These are phyloP conservation scores for Corythaeola cristata DNA, from an alignment of 2,113 vertebrate species.

Conservation along the genomic window DNA sequence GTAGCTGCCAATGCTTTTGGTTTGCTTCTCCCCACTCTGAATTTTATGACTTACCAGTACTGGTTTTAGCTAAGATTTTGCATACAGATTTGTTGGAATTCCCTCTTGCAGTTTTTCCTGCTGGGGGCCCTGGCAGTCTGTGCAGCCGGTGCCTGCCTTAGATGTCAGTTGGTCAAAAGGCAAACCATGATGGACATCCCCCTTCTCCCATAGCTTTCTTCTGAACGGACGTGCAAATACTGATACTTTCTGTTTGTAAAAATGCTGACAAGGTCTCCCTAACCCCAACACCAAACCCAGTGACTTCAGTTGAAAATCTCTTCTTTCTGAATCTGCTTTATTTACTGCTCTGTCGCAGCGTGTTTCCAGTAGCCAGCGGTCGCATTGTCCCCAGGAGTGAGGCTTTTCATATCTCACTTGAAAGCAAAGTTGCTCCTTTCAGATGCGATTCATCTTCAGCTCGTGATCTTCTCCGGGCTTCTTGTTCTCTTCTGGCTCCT, in stretches of 20 bases:
- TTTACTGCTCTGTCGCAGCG: background rate
- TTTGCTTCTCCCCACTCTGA: background rate
- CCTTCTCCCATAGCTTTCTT: background rate
- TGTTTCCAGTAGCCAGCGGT: background rate
- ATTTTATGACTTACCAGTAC: background rate
- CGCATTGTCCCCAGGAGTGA: background rate
- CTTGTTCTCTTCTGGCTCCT: background rate
- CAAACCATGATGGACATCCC: fast-evolving
- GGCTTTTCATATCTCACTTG: slow-evolving; percentile 17
- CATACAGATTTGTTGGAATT: background rate
- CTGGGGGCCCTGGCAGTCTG: fast-evolving
- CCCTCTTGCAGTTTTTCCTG: background rate
- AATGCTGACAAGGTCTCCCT: background rate
- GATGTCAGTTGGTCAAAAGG: background rate
- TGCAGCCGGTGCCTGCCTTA: background rate
- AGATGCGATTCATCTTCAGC: background rate
- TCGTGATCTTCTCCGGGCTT: background rate
- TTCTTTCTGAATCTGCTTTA: background rate
- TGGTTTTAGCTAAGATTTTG: background rate
- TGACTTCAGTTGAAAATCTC: background rate
- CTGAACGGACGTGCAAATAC: fast-evolving
- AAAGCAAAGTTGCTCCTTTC: slow-evolving; percentile 40
- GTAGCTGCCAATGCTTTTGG: background rate
- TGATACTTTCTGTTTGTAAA: background rate
- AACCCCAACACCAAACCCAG: background rate